phyloP scores from a whole-genome alignment of 2,888 invertebrate species.

The Pimpla rufipes region DNA sequence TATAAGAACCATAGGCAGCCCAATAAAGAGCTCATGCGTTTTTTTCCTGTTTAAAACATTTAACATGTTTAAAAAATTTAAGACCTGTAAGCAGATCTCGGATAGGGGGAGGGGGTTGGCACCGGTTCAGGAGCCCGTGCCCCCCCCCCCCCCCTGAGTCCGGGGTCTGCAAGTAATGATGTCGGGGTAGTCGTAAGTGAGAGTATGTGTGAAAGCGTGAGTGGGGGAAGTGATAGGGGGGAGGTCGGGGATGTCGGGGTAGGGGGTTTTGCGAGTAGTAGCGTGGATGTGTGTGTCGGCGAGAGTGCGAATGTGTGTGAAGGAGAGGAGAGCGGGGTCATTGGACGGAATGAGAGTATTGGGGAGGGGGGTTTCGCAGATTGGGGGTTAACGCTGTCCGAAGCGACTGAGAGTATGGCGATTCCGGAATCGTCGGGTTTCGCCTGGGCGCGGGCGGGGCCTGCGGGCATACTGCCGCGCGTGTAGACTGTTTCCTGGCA shows the following conservation, averaged over 20 bases:
- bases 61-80: too few relatives aligned
- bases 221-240: background rate
- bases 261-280: background rate
- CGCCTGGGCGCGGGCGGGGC: background rate
- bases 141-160: background rate
- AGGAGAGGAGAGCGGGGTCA: background rate
- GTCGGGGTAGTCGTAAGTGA: background rate
- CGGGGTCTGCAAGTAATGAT: background rate
- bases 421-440: background rate
- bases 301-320: background rate
- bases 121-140: background rate
- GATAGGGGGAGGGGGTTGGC: slow-evolving; percentile 41
- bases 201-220: background rate
- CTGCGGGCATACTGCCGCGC: background rate
- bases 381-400: background rate
- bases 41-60: too few relatives aligned
- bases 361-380: background rate
- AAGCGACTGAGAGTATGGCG: background rate
- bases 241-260: background rate
- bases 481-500: background rate
- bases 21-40: background rate
- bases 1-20: background rate
- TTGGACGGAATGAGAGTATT: background rate
- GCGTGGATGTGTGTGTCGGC: background rate
- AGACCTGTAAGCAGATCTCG: slow-evolving; percentile 48